Conservation (phyloP, 2,113 vertebrate species). For the Bolborhynchus lineola region DNA sequence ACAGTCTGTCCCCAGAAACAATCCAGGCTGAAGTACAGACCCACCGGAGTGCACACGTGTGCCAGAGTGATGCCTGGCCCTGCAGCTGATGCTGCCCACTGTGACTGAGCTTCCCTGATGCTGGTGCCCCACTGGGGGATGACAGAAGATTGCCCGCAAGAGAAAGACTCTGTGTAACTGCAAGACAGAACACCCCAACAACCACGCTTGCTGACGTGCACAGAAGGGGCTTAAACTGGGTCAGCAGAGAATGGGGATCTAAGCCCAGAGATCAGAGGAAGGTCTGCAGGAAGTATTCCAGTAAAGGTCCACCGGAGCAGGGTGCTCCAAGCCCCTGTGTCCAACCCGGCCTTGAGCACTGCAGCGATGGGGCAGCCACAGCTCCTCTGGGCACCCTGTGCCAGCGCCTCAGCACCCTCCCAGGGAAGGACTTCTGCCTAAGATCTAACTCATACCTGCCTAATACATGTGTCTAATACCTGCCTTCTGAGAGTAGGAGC, state of each 20-base stretch:
- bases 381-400: no score
- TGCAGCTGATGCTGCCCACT: not conserved
- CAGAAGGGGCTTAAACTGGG: not conserved
- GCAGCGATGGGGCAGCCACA: not conserved
- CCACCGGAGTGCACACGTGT: no score
- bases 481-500: not conserved
- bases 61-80: no score
- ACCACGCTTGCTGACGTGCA: not conserved
- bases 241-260: not conserved
- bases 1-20: not conserved
- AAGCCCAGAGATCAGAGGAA: not conserved
- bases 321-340: not conserved
- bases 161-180: not conserved
- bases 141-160: not conserved
- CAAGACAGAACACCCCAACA: accelerated
- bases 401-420: not conserved
- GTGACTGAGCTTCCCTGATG: not conserved
- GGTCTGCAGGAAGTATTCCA: not conserved
- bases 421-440: not conserved
- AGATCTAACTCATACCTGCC: not conserved
- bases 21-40: not conserved
- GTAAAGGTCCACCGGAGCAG: not conserved
- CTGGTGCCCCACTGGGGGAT: not conserved
- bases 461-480: not conserved
- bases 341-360: not conserved